Percentiles rank a stretch among this genome's conserved stretches.
These are phyloP conservation scores for Bunonema sp. DNA, from an alignment of 2,888 invertebrate species.

Conservation along the genomic window DNA sequence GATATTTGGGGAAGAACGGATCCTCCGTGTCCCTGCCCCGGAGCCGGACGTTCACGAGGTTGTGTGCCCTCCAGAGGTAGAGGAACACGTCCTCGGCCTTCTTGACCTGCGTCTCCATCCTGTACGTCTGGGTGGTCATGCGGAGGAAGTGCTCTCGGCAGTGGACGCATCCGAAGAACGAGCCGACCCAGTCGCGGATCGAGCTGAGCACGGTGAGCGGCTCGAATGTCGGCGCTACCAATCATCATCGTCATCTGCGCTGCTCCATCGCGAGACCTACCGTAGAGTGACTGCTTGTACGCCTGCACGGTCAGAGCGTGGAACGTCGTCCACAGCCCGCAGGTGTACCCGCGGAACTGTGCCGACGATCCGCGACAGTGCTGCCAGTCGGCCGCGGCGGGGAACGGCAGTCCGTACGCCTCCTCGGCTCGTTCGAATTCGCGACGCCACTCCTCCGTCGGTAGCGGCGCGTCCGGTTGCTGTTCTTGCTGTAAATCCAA, in stretches of 20 bases:
- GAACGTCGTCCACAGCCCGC: slow-evolving; percentile 87
- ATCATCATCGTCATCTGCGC: no score
- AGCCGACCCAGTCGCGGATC: slow-evolving; percentile 69
- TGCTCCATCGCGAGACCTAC: no score
- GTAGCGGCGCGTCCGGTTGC: slow-evolving; percentile 10
- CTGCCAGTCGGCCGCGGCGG: slow-evolving; percentile 32
- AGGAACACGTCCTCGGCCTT: slow-evolving; percentile 32
- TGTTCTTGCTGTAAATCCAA: neutral
- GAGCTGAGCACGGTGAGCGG: slow-evolving; percentile 60
- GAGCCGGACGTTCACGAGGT: slow-evolving; percentile 71
- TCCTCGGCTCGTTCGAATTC: slow-evolving; percentile 11
- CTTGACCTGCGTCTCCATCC: slow-evolving; percentile 28
- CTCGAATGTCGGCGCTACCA: slow-evolving; percentile 12
- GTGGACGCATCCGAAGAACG: slow-evolving; percentile 83
- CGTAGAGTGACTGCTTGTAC: slow-evolving; percentile 22
- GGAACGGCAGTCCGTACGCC: slow-evolving; percentile 33
- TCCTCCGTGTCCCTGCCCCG: slow-evolving; percentile 62
- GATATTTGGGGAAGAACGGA: slow-evolving; percentile 69
- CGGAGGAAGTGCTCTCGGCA: slow-evolving; percentile 74
- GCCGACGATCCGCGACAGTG: slow-evolving; percentile 20
- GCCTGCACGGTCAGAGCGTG: slow-evolving; percentile 75
- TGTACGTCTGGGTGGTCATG: slow-evolving; percentile 70
- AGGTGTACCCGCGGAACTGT: slow-evolving; percentile 52
- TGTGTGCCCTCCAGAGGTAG: slow-evolving; percentile 68
- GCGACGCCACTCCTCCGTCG: slow-evolving; percentile 21